These are phyloP conservation scores for Nomada flava DNA, from an alignment of 2,888 invertebrate genomes.

Conservation along the genomic window DNA sequence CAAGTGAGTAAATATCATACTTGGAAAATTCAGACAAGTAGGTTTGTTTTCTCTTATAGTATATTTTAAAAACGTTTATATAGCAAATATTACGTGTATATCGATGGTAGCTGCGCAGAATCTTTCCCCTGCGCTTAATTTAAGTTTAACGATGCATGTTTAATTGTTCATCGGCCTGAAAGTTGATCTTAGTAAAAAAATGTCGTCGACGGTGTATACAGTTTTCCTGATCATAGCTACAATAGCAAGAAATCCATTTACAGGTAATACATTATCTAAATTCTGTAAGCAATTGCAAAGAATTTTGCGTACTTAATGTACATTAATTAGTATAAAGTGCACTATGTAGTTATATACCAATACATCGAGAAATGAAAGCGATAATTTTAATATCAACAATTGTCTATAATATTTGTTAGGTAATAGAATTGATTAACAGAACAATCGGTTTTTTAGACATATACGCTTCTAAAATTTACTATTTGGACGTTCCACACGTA, in stretches of 20 bases:
- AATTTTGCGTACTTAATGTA: background rate
- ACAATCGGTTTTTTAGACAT: slow-evolving; percentile 34
- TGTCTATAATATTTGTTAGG: background rate
- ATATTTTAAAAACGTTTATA: slow-evolving; percentile 9
- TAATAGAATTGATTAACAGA: background rate
- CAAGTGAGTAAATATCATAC: background rate
- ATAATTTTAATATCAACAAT: background rate
- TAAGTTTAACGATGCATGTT: slow-evolving; percentile 66
- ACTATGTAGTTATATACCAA: no score
- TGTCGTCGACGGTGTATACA: slow-evolving; percentile 51
- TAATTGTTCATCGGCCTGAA: slow-evolving; percentile 71
- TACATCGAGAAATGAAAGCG: background rate
- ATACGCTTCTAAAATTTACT: slow-evolving; percentile 60
- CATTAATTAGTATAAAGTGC: no score
- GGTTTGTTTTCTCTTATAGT: background rate
- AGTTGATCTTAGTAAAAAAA: slow-evolving; percentile 61
- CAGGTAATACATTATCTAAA: slow-evolving; percentile 34
- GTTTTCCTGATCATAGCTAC: slow-evolving; percentile 31
- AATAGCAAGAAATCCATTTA: slow-evolving; percentile 21
- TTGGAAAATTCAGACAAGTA: no score
- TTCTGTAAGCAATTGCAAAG: background rate
- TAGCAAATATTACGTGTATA: background rate
- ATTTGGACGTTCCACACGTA: slow-evolving; percentile 68
- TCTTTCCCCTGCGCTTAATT: slow-evolving; percentile 61
- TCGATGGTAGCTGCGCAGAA: slow-evolving; percentile 66